Base-by-base conservation (phyloP, 2,797 vertebrate species). In the Chelmon rostratus region DNA sequence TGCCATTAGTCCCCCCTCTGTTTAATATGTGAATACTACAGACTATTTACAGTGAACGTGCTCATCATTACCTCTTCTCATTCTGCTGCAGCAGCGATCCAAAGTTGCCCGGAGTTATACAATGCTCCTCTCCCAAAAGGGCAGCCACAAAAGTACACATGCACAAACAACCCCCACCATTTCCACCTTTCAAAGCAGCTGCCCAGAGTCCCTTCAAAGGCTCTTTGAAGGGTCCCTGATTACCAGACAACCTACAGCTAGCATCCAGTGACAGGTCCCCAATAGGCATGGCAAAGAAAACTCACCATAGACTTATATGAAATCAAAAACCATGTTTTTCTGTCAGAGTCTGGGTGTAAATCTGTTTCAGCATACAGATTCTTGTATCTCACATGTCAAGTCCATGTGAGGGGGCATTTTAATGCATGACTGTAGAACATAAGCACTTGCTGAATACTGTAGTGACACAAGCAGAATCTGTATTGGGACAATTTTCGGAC, bases 151-250 rank as follows among this genome's bases (percentile, higher is more conserved):
- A 44, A 50, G 33, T 18, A 10, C 40, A 63, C 28, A 50, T 37
- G 2, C 65, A 74, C 65, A 82, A 35, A 66, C 83, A 77, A 40
- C 62, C 65, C 49, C 64, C 59, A 73, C 73, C 67, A 75, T 81
- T 71, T 77, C 59, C 68, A 80, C 75, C 76, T 79, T 90, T 86
- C 67, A 87, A 87, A 86, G 89, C 85, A 62, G 35, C 82, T 63
- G 68, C 70, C 23, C 67, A 70, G 70, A 31, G 71, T 71, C 65
- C 57, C 79, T 88, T 89, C 86, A 91, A 90, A 88, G 82, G 0
- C 0, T 0, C 88, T 90, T 88, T 90, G 87, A 90, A 88, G 73
- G 54, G 59, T 9, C 59, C 38, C 64, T 91, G 86, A 92, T 89
- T 85, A 85, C 68, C 80, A 62, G 64, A 53, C 71, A 56, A 69